These are phyloP conservation scores for Epistrophella euchroma DNA, from an alignment of 2,888 invertebrate genomes.

Conservation along the genomic window DNA sequence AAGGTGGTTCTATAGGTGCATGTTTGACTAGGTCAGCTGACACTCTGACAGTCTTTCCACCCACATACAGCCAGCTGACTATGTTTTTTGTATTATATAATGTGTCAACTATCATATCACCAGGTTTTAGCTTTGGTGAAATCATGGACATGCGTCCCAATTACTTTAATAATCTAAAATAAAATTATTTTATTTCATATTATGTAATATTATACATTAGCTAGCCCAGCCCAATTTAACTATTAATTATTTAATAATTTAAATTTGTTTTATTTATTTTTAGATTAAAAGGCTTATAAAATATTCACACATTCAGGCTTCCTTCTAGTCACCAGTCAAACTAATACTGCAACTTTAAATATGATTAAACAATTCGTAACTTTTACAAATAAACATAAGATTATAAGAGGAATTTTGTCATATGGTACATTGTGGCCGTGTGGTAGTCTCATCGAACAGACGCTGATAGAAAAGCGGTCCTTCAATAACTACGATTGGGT, in stretches of 20 bases:
- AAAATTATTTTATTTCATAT: no score
- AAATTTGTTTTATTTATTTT: neutral
- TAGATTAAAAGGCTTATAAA: neutral
- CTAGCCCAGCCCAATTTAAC: no score
- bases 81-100: no score
- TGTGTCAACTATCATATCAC: no score
- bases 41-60: no score
- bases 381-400: slow-evolving; percentile 74
- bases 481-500: slow-evolving; percentile 84
- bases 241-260: neutral
- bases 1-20: no score
- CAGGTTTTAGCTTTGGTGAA: no score
- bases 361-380: neutral
- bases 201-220: no score
- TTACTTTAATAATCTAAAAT: no score
- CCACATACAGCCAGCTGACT: no score
- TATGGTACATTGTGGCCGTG: slow-evolving; percentile 85
- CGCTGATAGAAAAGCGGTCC: slow-evolving; percentile 82
- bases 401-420: slow-evolving; percentile 85
- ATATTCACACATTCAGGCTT: neutral
- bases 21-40: no score
- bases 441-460: slow-evolving; percentile 85
- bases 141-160: no score
- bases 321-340: neutral
- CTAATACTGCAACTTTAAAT: neutral